phyloP scores from a whole-genome alignment of 2,888 invertebrate species.

The Antheraea yamamai region DNA sequence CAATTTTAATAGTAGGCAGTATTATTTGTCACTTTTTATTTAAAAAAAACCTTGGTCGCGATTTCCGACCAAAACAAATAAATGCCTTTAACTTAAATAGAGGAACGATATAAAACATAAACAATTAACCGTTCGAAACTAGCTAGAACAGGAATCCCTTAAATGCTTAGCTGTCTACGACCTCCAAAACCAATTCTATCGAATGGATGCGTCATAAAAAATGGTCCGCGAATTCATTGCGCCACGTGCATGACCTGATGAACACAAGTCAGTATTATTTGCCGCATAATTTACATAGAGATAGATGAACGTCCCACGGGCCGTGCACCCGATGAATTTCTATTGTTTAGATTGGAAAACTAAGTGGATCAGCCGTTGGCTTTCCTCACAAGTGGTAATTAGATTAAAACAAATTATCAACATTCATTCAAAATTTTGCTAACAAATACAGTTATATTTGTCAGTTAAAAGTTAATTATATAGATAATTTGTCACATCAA shows the following conservation, averaged over 20 bases:
- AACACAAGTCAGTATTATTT: slow-evolving; percentile 75
- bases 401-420: slow-evolving; percentile 15
- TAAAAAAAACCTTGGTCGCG: background rate
- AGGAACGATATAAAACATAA: background rate
- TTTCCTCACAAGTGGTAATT: slow-evolving; percentile 62
- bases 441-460: no score
- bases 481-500: no score
- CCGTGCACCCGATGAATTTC: slow-evolving; percentile 80
- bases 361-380: slow-evolving; percentile 72
- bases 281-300: slow-evolving; percentile 81
- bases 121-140: slow-evolving; percentile 19
- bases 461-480: no score
- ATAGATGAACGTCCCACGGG: slow-evolving; percentile 77
- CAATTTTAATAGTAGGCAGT: background rate
- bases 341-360: slow-evolving; percentile 83
- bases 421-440: background rate
- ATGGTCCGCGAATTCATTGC: slow-evolving; percentile 36
- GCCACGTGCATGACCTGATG: slow-evolving; percentile 65
- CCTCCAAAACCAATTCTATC: slow-evolving; percentile 36
- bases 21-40: background rate
- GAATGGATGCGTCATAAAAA: slow-evolving; percentile 44
- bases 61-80: background rate
- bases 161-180: slow-evolving; percentile 25
- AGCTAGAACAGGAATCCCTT: slow-evolving; percentile 40
- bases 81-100: background rate